Evolutionary conservation across 2,888 invertebrate genomes (phyloP).

Genomic region (Ormyrus pomaceus): DNA sequence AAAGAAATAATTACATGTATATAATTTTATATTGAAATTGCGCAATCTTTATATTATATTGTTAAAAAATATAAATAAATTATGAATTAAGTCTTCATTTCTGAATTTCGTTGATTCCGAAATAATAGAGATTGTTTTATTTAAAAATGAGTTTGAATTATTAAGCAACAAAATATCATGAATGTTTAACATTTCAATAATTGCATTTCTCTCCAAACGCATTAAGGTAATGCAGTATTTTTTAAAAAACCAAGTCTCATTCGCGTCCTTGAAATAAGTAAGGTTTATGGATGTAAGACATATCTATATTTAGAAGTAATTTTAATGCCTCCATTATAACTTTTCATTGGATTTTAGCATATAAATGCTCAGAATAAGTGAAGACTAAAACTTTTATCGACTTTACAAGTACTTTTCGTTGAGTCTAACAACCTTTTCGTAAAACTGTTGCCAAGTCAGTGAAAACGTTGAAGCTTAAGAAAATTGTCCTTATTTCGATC

Average conservation of each 20-base stretch:
- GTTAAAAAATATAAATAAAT: not conserved
- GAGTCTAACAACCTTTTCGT: conserved; percentile 32
- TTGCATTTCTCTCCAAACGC: too few species aligned
- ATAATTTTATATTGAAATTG: not conserved
- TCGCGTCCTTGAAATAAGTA: not conserved
- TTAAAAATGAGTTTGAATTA: too few species aligned
- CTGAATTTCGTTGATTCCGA: too few species aligned
- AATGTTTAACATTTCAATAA: too few species aligned
- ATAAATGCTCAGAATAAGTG: conserved; percentile 39
- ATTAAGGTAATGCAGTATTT: not conserved
- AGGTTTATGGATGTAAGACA: conserved; percentile 11
- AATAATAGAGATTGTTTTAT: too few species aligned
- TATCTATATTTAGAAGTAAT: conserved; percentile 33
- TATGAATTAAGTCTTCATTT: not conserved
- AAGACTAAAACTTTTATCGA: conserved; percentile 49
- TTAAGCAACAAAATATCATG: too few species aligned
- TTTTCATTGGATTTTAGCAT: conserved; percentile 41
- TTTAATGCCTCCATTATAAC: conserved; percentile 48
- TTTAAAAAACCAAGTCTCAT: not conserved
- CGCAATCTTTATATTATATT: not conserved
- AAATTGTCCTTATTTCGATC: conserved; percentile 14
- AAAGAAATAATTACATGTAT: too few species aligned
- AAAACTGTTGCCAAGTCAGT: conserved; percentile 30
- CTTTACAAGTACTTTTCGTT: conserved; percentile 42
- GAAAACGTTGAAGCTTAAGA: conserved; percentile 22